Percentiles rank a stretch among this genome's conserved stretches.
phyloP scores from a whole-genome alignment of 2,113 vertebrate genomes.

The Prionailurus bengalensis region DNA sequence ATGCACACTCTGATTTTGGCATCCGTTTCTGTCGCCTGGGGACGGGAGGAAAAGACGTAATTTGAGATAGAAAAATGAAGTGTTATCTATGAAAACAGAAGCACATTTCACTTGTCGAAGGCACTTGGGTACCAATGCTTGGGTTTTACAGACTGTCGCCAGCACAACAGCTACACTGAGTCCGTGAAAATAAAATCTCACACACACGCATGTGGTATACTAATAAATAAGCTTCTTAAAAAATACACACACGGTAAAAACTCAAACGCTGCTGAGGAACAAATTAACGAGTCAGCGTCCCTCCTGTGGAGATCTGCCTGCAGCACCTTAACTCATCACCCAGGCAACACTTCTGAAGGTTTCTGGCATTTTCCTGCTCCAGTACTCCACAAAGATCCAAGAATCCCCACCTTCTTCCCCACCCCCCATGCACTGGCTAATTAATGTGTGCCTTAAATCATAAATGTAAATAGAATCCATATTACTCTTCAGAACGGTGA shows the following conservation, averaged over 20 bases:
- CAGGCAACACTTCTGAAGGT: not conserved
- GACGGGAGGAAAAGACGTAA: not conserved
- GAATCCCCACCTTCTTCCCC: too few relatives aligned
- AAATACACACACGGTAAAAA: not conserved
- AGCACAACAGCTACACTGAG: not conserved
- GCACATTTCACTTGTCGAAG: not conserved
- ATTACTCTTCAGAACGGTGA: not conserved
- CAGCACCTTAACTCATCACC: too few relatives aligned
- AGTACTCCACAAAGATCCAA: not conserved
- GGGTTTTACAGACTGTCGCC: constrained; percentile 11
- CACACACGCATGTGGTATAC: not conserved
- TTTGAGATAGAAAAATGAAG: constrained; percentile 19
- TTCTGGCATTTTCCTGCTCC: not conserved
- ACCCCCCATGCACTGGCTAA: not conserved
- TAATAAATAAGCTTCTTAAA: not conserved
- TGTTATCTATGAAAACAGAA: constrained; percentile 28
- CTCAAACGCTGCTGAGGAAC: not conserved
- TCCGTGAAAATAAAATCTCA: constrained; percentile 28
- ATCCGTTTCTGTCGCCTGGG: constrained; percentile 94
- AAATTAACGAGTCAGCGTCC: not conserved
- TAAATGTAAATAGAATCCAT: not conserved
- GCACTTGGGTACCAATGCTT: not conserved
- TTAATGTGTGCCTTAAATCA: not conserved
- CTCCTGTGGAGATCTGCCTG: not conserved
- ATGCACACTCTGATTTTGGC: constrained; percentile 94